phyloP scores from a whole-genome alignment of 2,113 vertebrate species.

The Camarhynchus parvulus region DNA sequence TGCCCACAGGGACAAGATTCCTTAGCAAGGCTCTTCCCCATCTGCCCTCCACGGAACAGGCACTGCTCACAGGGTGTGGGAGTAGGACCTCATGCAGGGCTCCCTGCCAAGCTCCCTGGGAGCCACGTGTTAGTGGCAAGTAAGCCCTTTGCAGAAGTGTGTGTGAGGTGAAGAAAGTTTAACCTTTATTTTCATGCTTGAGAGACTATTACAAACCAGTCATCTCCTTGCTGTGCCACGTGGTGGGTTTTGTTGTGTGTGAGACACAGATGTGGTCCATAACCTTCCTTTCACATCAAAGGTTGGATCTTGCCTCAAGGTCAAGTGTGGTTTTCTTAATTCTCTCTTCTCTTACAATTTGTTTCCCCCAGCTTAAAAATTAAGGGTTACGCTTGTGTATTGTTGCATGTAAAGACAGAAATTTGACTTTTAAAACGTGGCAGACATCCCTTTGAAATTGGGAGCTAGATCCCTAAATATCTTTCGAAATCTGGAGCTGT shows the following conservation, averaged over 20 bases:
- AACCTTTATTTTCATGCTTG: neutral
- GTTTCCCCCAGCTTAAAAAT: neutral
- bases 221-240: neutral
- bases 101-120: neutral
- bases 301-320: neutral
- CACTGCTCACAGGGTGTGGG: neutral
- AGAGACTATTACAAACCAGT: neutral
- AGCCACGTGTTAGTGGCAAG: neutral
- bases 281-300: neutral
- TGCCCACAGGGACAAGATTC: neutral
- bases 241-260: neutral
- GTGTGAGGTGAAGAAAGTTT: neutral
- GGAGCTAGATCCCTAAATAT: conserved; percentile 14
- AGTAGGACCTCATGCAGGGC: neutral
- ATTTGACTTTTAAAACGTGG: neutral
- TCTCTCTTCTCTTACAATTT: neutral
- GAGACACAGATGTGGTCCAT: neutral
- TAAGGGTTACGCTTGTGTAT: neutral
- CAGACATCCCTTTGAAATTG: conserved; percentile 8
- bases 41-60: neutral
- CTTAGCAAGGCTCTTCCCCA: neutral
- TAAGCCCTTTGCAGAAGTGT: neutral
- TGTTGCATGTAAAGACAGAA: neutral
- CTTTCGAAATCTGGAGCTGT: neutral
- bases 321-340: neutral